phyloP scores from a whole-genome alignment of 2,888 invertebrate genomes.

The Tineola bisselliella region DNA sequence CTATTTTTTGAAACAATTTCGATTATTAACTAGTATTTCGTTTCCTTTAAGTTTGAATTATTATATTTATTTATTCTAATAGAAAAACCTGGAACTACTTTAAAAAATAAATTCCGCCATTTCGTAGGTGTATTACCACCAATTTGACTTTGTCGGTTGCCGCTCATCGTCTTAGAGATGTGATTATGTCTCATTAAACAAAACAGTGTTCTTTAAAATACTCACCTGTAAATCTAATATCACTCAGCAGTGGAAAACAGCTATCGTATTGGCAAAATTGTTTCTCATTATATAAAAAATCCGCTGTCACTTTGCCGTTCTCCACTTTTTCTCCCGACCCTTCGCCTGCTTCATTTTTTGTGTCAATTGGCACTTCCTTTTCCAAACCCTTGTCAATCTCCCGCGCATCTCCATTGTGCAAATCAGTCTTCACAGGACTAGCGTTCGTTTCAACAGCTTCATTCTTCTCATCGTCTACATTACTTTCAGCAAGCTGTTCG shows the following conservation, averaged over 20 bases:
- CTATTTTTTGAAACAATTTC: no score
- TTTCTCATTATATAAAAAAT: slow-evolving; percentile 61
- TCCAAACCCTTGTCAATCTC: no score
- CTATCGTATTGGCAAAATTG: slow-evolving; percentile 49
- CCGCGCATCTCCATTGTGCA: background rate
- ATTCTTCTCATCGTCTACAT: background rate
- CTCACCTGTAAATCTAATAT: slow-evolving; percentile 60
- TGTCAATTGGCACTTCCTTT: slow-evolving; percentile 19
- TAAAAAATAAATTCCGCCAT: background rate
- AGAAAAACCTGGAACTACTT: no score
- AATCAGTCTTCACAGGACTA: slow-evolving; percentile 11
- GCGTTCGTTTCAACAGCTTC: background rate
- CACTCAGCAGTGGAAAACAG: slow-evolving; percentile 47
- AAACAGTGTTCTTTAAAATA: no score
- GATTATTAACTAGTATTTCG: no score
- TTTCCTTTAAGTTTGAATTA: no score
- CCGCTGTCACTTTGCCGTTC: slow-evolving; percentile 29
- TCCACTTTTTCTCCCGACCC: background rate
- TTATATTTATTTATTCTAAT: no score
- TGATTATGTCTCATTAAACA: no score
- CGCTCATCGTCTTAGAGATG: no score
- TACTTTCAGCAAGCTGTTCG: slow-evolving; percentile 34
- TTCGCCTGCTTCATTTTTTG: slow-evolving; percentile 25
- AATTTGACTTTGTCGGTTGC: no score
- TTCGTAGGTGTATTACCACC: background rate